phyloP scores from a whole-genome alignment of 2,797 vertebrate species.

The Masticophis lateralis region DNA sequence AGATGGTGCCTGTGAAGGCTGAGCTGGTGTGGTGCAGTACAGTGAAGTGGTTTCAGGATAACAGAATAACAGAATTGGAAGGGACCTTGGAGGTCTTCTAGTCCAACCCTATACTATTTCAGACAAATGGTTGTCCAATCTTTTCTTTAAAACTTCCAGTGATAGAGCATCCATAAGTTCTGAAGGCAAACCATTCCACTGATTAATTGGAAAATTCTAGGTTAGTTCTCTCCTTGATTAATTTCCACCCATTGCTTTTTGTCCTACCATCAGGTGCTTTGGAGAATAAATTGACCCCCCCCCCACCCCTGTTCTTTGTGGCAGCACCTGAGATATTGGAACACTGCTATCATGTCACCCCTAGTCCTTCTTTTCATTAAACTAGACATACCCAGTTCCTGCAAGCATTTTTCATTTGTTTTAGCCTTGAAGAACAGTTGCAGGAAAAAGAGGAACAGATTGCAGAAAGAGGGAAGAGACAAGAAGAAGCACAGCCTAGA shows the following conservation, averaged over 20 bases:
- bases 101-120: neutral
- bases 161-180: neutral
- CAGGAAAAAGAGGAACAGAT: neutral
- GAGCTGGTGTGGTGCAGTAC: neutral
- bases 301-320: neutral
- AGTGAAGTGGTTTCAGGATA: neutral
- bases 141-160: neutral
- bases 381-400: neutral
- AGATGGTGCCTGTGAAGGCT: neutral
- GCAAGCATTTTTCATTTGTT: neutral
- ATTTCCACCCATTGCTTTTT: neutral
- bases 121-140: neutral
- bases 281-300: neutral
- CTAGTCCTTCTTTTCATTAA: neutral
- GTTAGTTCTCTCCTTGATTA: neutral
- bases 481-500: neutral
- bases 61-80: neutral
- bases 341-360: neutral
- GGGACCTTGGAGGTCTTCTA: neutral
- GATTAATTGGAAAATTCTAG: neutral
- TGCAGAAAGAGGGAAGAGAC: neutral
- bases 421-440: neutral
- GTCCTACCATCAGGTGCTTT: neutral
- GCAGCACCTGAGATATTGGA: neutral
- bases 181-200: neutral